Conservation (phyloP, 2,797 vertebrate species). For the Chrosomus eos region DNA sequence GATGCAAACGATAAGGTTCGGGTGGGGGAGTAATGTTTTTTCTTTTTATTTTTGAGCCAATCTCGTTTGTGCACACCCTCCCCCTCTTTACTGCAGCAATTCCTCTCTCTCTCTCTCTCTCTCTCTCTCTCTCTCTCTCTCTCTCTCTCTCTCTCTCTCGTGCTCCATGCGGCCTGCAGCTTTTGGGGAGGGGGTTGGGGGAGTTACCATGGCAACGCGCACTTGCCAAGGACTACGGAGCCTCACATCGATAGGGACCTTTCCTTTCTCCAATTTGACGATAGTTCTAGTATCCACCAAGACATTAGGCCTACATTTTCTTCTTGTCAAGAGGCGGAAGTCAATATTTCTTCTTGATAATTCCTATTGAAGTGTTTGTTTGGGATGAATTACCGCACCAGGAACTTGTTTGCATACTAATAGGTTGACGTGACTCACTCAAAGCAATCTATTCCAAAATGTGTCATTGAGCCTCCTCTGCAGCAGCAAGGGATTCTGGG, state of each 20-base stretch:
- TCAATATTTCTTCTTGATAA: not conserved
- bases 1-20: conserved; percentile 70
- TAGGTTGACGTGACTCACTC: conserved; percentile 5
- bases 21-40: conserved; percentile 62
- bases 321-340: not conserved
- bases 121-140: conserved; percentile 38
- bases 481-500: not conserved
- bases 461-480: conserved; percentile 7
- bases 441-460: conserved; percentile 14
- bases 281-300: not conserved
- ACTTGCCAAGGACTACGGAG: conserved; percentile 75
- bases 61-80: conserved; percentile 58
- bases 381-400: conserved; percentile 36
- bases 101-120: conserved; percentile 58
- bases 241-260: conserved; percentile 36
- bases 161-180: conserved; percentile 77
- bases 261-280: conserved; percentile 1
- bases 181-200: conserved; percentile 65
- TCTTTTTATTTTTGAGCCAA: conserved; percentile 64
- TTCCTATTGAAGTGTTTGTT: not conserved
- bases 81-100: conserved; percentile 46
- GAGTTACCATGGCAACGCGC: conserved; percentile 77
- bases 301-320: not conserved
- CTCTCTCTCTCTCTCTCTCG: conserved; percentile 61
- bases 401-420: conserved; percentile 50